Base-by-base conservation (phyloP, 2,113 vertebrate genomes). In the Trematocara unimaculatum region DNA sequence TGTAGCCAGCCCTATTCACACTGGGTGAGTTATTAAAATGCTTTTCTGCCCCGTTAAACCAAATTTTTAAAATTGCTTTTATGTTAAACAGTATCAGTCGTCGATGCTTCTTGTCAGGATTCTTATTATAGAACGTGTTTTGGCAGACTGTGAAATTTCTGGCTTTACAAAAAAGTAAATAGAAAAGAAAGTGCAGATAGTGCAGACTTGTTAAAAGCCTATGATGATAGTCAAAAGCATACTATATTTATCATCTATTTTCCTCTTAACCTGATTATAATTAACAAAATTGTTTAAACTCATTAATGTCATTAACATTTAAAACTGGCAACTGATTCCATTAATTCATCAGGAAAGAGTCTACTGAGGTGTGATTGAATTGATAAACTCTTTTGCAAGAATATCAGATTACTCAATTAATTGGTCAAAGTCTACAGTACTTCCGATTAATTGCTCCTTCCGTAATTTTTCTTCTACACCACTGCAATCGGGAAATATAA, bases 1-100 rank as follows among this genome's bases (percentile, higher is more conserved):
- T 0, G 98, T 99, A 93, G 98, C 99, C 93, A 99, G 99, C 89
- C 99, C 99, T 0, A 98, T 99, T 80, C 98, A 99, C 95, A 99
- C 99, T n/a, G 98, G 98, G 98, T 98, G 84, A 97, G 97, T 91
- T 29, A 9, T 82, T 84, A 18, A 64, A 18, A 29, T 6, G 6
- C 14, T 64, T n/a, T 47, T 14, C 49, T 49, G 45, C 12, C 8
- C 23, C 23, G 1, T 55, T 82, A 81, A 67, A 82, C 45, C 62
- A n/a, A 29, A 49, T 77, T 51, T 77, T 77, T 1, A n/a, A 49
- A 51, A 33, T 51, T 31, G 7, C 2, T n/a, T 77, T 77, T 77
- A 77, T 77, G 42, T 77, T 77, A 51, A 51, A 51, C 17, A n/a
- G 3, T 18, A 7, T 51, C 6, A n/a, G 26, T 77, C 17, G 10